Evolutionary conservation across 2,888 invertebrate species (phyloP).

Genomic region (Anaspis maculata): DNA sequence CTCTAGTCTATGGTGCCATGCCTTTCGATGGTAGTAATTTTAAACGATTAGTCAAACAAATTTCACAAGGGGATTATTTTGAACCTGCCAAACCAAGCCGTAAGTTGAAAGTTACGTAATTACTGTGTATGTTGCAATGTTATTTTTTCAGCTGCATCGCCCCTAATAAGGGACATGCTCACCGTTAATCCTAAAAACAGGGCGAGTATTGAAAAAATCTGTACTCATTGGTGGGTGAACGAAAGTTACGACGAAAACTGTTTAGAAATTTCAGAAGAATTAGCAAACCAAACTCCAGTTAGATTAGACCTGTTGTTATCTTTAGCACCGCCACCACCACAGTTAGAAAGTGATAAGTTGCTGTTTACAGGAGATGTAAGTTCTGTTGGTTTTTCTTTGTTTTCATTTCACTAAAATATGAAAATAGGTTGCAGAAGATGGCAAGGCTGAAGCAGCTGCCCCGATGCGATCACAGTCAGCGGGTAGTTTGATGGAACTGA

Average conservation of each 20-base stretch:
- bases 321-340: constrained; percentile 71
- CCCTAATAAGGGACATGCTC: constrained; percentile 88
- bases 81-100: constrained; percentile 92
- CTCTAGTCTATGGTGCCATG: constrained; percentile 98
- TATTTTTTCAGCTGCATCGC: constrained; percentile 68
- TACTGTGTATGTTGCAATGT: no score
- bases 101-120: no score
- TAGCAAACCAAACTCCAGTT: constrained; percentile 87
- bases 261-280: constrained; percentile 74
- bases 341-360: constrained; percentile 63
- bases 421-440: constrained; percentile 33
- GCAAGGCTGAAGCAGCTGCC: constrained; percentile 34
- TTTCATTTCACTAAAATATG: constrained; percentile 6
- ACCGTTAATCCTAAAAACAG: constrained; percentile 84
- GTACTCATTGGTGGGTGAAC: constrained; percentile 97
- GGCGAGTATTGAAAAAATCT: constrained; percentile 89
- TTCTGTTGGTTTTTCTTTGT: constrained; percentile 3
- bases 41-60: constrained; percentile 91
- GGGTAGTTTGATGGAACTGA: constrained; percentile 66
- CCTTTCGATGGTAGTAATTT: constrained; percentile 98
- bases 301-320: constrained; percentile 79
- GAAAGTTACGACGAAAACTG: constrained; percentile 73
- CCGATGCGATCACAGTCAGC: constrained; percentile 57
- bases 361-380: constrained; percentile 55
- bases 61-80: constrained; percentile 94